Evolutionary conservation across 2,888 invertebrate species (phyloP), one percentile per base, ranked within the genome.

Genomic region (Lasioglossum pauxillum): DNA sequence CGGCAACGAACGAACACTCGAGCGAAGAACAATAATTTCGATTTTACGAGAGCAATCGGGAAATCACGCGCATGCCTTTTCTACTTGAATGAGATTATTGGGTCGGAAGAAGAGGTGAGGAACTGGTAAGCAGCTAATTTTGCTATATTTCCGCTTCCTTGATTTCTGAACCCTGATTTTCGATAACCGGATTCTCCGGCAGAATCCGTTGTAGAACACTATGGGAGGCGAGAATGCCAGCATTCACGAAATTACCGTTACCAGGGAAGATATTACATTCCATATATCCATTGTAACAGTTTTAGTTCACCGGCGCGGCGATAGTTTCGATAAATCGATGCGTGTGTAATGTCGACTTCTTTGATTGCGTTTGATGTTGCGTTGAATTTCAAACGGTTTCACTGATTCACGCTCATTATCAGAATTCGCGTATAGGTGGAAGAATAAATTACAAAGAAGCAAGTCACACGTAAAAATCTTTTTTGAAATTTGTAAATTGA

Each of bases 161-260:
- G 88, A 84, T 85, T 87, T 84, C 78, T 82, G 85, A 88, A 89
- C 82, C 88, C 82, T 81, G 88, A 88, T 90, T 88, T 81, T 89
- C 90, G 85, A 91, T 93, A 93, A 93, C 92, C 92, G 92, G 91
- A 93, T 93, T 92, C 91, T 89, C 81, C 78, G 46, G 64, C 82
- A 72, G 86, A 87, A 85, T 88, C 86, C 87, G 78, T 83, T 71
- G 78, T 77, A 79, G 60, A 82, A 75, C 80, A 84, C 74, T 84
- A 77, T 57, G 67, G 79, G 78, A 72, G 72, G 60, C 73, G 83
- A 74, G 78, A 78, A 84, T 67, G 41, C 73, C 84, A 60, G 76
- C 72, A 83, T 78, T 85, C 83, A 46, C 83, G 83, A 84, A 84
- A 86, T 85, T 89, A 86, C 69, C 60, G 46, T 75, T 83, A 72